Evolutionary conservation across 2,888 invertebrate species (phyloP).

Genomic region (Vannuccia rotundouncinata): DNA sequence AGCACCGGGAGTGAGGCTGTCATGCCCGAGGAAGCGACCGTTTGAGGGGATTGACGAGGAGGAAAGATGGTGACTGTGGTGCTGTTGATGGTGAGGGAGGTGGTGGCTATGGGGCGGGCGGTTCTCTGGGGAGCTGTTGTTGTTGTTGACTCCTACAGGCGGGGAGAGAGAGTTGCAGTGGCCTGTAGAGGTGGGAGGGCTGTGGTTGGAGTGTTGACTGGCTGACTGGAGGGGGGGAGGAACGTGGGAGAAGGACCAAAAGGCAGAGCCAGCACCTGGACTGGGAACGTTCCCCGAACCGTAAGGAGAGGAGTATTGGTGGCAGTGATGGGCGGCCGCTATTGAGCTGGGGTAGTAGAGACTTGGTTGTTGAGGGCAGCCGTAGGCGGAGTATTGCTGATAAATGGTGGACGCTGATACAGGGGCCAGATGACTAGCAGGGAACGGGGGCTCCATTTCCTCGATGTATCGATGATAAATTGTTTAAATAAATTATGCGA

Average conservation of each 20-base stretch:
- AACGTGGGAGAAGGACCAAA: background rate
- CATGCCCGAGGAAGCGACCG: background rate
- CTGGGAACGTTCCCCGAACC: background rate
- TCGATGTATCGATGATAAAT: background rate
- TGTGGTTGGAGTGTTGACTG: background rate
- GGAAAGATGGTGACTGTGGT: background rate
- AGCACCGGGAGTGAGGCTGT: background rate
- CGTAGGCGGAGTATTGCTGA: constrained; percentile 2
- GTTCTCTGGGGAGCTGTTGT: background rate
- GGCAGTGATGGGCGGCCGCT: background rate
- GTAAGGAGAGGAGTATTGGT: constrained; percentile 1
- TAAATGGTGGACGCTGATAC: background rate
- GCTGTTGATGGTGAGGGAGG: background rate
- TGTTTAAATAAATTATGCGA: too few species aligned
- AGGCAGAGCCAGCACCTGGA: background rate
- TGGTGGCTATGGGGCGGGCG: background rate
- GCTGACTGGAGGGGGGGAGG: background rate
- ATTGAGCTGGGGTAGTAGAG: background rate
- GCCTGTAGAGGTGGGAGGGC: background rate
- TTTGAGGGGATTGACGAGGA: too few species aligned
- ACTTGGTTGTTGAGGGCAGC: background rate
- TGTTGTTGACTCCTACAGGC: background rate
- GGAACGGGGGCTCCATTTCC: background rate
- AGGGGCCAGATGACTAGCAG: background rate
- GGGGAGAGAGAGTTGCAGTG: background rate